A percentile compares a stretch with the other conserved stretches of the same genome.
phyloP scores from a whole-genome alignment of 2,113 vertebrate species.

The Cyanoliseus patagonus region DNA sequence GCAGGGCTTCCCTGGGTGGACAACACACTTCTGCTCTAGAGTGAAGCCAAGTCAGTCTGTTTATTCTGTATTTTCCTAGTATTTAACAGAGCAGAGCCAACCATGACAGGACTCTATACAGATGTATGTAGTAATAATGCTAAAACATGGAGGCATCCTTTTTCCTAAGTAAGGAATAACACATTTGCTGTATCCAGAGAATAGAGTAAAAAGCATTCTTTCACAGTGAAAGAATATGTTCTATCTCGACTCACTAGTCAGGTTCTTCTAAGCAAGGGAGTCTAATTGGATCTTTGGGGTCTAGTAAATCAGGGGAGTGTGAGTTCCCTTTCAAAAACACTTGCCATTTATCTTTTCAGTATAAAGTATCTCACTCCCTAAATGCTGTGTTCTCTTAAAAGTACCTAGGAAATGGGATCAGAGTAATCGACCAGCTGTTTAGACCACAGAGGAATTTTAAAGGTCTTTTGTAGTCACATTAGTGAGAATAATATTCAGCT shows the following conservation, averaged over 20 bases:
- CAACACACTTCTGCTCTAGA: neutral
- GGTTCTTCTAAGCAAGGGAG: slow-evolving; percentile 59
- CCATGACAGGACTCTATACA: neutral
- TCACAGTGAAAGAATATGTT: neutral
- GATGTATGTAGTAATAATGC: neutral
- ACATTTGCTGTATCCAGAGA: slow-evolving; percentile 26
- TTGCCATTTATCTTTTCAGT: neutral
- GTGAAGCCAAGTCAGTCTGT: neutral
- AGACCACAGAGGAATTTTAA: slow-evolving; percentile 45
- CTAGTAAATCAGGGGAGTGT: slow-evolving; percentile 57
- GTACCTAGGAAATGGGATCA: slow-evolving; percentile 28
- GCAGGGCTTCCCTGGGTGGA: neutral
- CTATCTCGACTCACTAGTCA: slow-evolving; percentile 4
- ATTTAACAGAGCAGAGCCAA: neutral
- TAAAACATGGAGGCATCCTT: neutral
- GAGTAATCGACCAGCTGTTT: slow-evolving; percentile 41
- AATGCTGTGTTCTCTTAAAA: slow-evolving; percentile 19
- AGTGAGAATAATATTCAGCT: slow-evolving; percentile 32
- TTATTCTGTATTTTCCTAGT: neutral
- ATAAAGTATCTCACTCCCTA: slow-evolving; percentile 10
- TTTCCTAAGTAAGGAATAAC: slow-evolving; percentile 34
- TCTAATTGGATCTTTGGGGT: slow-evolving; percentile 40
- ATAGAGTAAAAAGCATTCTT: slow-evolving; percentile 36
- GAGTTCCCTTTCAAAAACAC: slow-evolving; percentile 23
- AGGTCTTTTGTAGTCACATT: slow-evolving; percentile 16